A percentile compares a stretch with the other conserved stretches of the same genome.
These are phyloP conservation scores for Pachyramphus minor DNA, from an alignment of 2,113 vertebrate genomes.

Conservation along the genomic window DNA sequence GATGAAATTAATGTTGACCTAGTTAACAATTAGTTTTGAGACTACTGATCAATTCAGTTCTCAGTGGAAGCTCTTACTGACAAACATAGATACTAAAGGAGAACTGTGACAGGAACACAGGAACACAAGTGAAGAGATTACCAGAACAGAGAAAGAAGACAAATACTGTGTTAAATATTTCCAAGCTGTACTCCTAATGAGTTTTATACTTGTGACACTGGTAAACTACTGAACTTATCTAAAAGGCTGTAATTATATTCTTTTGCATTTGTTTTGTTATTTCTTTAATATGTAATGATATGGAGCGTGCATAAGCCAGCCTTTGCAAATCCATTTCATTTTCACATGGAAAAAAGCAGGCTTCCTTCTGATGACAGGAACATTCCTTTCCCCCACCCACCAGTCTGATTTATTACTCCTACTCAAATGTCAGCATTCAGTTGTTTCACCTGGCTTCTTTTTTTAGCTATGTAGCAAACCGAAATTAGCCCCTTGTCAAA, in stretches of 20 bases:
- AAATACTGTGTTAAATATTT: background rate
- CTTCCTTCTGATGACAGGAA: constrained; percentile 1
- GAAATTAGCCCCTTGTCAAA: constrained; percentile 20
- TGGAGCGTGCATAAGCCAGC: background rate
- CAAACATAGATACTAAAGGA: background rate
- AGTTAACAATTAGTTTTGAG: background rate
- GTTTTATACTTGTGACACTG: background rate
- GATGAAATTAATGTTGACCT: background rate
- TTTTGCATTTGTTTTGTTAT: background rate
- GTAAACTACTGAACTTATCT: background rate
- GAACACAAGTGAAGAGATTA: background rate
- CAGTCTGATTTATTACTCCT: constrained; percentile 43
- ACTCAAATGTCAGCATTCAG: constrained; percentile 10
- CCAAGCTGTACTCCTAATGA: background rate
- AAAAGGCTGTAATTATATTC: background rate
- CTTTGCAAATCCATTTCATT: background rate
- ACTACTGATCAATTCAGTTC: background rate
- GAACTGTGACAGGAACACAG: background rate
- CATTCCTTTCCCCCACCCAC: constrained; percentile 26
- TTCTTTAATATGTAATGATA: background rate
- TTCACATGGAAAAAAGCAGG: background rate
- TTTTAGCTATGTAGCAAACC: background rate
- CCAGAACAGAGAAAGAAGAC: background rate
- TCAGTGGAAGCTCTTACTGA: background rate
- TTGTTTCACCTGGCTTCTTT: constrained; percentile 50